phyloP scores from a whole-genome alignment of 2,113 vertebrate genomes.

The Myanophis thanlyinensis region DNA sequence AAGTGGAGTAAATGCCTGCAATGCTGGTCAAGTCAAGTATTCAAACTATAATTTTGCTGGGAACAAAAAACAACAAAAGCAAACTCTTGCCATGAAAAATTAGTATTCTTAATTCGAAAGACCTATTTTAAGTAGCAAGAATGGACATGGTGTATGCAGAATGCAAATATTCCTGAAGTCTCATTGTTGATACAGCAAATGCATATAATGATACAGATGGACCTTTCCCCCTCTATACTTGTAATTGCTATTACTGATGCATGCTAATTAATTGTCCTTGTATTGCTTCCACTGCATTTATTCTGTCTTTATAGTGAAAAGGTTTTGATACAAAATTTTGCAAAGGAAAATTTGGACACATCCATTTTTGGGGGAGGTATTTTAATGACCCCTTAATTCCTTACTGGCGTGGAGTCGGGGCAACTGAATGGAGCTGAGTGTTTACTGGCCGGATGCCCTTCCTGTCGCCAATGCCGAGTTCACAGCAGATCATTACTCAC shows the following conservation, averaged over 20 bases:
- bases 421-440: too few relatives aligned
- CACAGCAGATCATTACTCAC: too few relatives aligned
- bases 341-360: background rate
- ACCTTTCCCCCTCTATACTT: background rate
- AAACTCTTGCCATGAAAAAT: background rate
- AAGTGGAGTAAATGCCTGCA: background rate
- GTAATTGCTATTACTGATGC: background rate
- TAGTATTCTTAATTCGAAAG: background rate
- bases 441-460: too few relatives aligned
- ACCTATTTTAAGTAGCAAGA: background rate
- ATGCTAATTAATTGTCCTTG: background rate
- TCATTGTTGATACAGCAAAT: background rate
- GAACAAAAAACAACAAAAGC: background rate
- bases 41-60: background rate
- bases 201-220: background rate
- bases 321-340: background rate
- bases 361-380: too few relatives aligned
- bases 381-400: too few relatives aligned
- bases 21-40: background rate
- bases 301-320: background rate
- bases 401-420: too few relatives aligned
- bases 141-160: background rate
- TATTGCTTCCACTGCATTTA: background rate
- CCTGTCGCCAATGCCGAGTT: too few relatives aligned
- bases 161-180: background rate